Evolutionary conservation across 2,113 vertebrate genomes (phyloP).

Genomic region (Elaphurus davidianus): DNA sequence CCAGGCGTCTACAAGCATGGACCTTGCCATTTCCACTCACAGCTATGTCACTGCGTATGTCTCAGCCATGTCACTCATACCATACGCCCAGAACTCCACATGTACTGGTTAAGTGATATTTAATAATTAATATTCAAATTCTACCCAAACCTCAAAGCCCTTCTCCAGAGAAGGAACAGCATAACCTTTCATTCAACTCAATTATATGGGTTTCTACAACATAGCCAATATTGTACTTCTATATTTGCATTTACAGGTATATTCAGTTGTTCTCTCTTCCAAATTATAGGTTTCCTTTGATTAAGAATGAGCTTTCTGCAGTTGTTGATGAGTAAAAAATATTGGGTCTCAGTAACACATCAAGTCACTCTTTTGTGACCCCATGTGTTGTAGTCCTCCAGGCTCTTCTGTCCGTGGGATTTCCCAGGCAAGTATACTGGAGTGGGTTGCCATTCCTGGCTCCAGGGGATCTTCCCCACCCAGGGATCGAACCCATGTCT

Average conservation of each 20-base stretch:
- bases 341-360: background rate
- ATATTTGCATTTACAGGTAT: background rate
- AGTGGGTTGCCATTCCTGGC: background rate
- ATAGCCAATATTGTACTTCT: background rate
- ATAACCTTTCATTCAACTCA: background rate
- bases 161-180: background rate
- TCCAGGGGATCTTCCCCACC: background rate
- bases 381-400: background rate
- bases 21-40: background rate
- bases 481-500: fast-evolving
- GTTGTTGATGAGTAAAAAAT: background rate
- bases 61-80: background rate
- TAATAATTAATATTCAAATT: background rate
- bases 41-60: background rate
- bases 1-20: background rate
- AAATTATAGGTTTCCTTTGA: background rate
- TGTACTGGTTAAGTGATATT: background rate
- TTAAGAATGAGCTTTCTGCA: background rate
- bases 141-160: background rate
- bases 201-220: background rate
- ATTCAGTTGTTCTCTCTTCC: background rate
- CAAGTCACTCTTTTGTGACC: background rate
- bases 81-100: background rate
- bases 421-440: background rate
- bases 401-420: background rate